Base-by-base conservation (phyloP, 2,888 invertebrate genomes). In the Lasioglossum lativentre region DNA sequence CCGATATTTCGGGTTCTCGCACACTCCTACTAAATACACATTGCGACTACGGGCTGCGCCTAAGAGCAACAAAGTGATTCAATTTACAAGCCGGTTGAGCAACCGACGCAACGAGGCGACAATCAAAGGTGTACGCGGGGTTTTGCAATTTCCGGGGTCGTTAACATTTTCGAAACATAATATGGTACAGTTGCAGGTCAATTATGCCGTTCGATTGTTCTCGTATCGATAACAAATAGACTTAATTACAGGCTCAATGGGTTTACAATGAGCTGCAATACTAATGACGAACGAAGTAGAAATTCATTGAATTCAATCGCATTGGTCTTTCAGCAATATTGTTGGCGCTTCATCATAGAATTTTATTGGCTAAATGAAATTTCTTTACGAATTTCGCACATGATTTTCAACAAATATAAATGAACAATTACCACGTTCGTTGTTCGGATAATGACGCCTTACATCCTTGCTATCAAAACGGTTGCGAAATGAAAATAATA, bases 121-220 rank as follows among this genome's bases (percentile, higher is more conserved):
- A 56, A 56, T 56, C 5, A 40, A 75, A 30, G 16, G 19, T 63
- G 27, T 27, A 19, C 19, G 63, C 10, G 23, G 23, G 5, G 23
- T 63, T 63, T 42, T 30, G 14, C 30, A 75, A 75, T 42, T 6
- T 30, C 75, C 42, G 19, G 40, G 27, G 23, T 75, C 59, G 42
- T 14, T 23, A 30, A 75, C 42, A 63, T 63, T 75, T 75, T 42
- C 30, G 75, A 42, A 42, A 63, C 30, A 19, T 3, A n/a, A n/a
- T n/a, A n/a, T n/a, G n/a, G n/a, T n/a, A n/a, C n/a, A 19, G 27
- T 19, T 16, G 34, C 66, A 34, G 66, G 16, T 34, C 19, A 30
- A 66, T 34, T 66, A 16, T 1, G 30, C 27, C 14, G 59, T 14
- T 27, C 5, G 27, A 59, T 59, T 27, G 59, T 59, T 27, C 14